phyloP scores from a whole-genome alignment of 2,888 invertebrate species.

The Mythimna vitellina region DNA sequence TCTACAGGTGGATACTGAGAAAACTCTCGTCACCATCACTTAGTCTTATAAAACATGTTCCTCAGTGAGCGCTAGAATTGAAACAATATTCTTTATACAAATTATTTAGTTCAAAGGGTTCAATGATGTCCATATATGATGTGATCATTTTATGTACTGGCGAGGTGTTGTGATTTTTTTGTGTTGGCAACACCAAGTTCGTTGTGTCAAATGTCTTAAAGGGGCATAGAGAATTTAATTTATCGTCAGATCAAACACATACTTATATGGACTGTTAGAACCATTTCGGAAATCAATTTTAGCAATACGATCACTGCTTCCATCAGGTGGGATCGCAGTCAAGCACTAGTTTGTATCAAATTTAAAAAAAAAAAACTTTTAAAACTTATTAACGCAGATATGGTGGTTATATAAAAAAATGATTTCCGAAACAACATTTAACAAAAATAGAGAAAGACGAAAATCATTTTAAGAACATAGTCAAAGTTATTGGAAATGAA shows the following conservation, averaged over 20 bases:
- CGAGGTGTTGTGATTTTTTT: conserved; percentile 13
- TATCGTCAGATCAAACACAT: conserved; percentile 19
- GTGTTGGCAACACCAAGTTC: conserved; percentile 24
- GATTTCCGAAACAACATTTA: conserved; percentile 53
- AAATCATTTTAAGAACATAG: conserved; percentile 36
- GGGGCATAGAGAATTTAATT: conserved; percentile 13
- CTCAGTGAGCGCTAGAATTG: conserved; percentile 89
- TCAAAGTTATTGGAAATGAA: conserved; percentile 31
- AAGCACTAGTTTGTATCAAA: no score
- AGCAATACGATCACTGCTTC: no score
- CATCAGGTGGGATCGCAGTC: no score
- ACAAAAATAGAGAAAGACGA: conserved; percentile 36
- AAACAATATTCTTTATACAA: conserved; percentile 76
- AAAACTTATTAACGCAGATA: background rate
- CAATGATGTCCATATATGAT: conserved; percentile 48
- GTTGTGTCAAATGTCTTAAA: conserved; percentile 7
- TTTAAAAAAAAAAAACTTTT: background rate
- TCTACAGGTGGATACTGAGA: conserved; percentile 83
- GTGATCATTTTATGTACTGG: conserved; percentile 18
- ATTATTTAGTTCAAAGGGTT: conserved; percentile 63
- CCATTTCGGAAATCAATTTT: conserved; percentile 50
- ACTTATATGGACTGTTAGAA: conserved; percentile 50
- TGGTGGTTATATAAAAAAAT: conserved; percentile 26
- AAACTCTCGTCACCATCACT: conserved; percentile 86
- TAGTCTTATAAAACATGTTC: conserved; percentile 81